Conservation (phyloP, 2,888 invertebrate genomes). For the Athalia circularis region DNA sequence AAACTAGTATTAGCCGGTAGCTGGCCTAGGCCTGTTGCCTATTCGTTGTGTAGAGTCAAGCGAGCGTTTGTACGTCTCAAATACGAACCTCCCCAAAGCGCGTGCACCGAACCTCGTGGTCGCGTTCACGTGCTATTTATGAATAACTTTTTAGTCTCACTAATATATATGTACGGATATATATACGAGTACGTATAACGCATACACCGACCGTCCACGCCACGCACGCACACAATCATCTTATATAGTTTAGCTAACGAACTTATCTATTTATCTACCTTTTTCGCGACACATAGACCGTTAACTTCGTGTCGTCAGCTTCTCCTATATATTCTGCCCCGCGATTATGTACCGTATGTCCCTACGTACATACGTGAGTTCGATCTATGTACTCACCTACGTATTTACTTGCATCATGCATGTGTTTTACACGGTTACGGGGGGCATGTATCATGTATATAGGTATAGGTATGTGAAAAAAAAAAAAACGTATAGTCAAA, state of each 20-base stretch:
- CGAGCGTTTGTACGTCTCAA: conserved; percentile 54
- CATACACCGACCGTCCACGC: neutral
- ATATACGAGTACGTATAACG: conserved; percentile 37
- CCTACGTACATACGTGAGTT: neutral
- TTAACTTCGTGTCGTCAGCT: neutral
- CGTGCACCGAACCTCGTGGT: conserved; percentile 61
- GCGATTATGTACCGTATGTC: too few species aligned
- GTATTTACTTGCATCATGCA: neutral
- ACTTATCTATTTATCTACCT: too few species aligned
- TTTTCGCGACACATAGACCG: too few species aligned
- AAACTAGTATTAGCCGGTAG: too few species aligned
- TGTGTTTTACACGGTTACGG: neutral
- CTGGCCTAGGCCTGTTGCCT: neutral
- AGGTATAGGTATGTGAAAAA: neutral
- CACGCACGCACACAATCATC: too few species aligned
- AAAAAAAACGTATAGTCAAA: neutral
- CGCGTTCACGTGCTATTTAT: conserved; percentile 70
- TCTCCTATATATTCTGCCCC: neutral
- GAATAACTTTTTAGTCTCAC: conserved; percentile 55
- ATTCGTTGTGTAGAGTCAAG: conserved; percentile 16
- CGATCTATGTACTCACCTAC: neutral
- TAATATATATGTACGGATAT: too few species aligned
- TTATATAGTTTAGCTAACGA: too few species aligned
- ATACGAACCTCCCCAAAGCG: conserved; percentile 29
- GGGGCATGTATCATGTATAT: neutral